Evolutionary conservation across 2,797 vertebrate species (phyloP), one percentile per base, ranked within the genome.

Genomic region (Thaleichthys pacificus): DNA sequence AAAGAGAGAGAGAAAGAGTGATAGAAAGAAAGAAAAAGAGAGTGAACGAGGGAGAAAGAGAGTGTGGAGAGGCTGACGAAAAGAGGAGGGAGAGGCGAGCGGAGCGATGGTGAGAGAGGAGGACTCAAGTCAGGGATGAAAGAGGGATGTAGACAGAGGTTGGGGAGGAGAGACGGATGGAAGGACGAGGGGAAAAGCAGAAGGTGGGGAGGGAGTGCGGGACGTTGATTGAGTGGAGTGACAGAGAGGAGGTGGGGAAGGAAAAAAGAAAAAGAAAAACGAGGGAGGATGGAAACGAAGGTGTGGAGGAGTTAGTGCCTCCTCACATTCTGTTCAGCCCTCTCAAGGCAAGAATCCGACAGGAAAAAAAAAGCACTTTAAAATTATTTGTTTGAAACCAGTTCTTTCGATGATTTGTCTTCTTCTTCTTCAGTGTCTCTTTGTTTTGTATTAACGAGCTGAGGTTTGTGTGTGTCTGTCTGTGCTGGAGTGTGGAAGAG

Each of bases 401-500:
- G 14, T 22, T 5, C 56, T 58, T n/a, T n/a, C 3, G 22, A 6
- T 11, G 12, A 60, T 22, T 12, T 61, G 21, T 32, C 24, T 49
- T n/a, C 49, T n/a, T n/a, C n/a, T n/a, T n/a, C n/a, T n/a, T 56
- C 26, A 19, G 17, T n/a, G 19, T 42, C 42, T 26, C 61, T 4
- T 17, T n/a, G 26, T 30, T 19, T n/a, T 70, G 78, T 63, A 19
- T 61, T 42, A 49, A 72, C 26, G 63, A 51, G 64, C 65, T 66
- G 72, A 65, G 17, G 65, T 67, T 47, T 69, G 47, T 47, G 28
- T 69, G 61, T 69, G 66, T 62, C 78, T 83, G 78, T 82, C 83
- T 81, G 76, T 75, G 66, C 75, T 75, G 70, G 80, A 85, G 77
- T 80, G 83, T 82, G 87, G 80, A 80, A 89, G 87, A 86, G 80